These are phyloP conservation scores for Oryctes rhinoceros DNA, from an alignment of 1,140 invertebrate genomes.

Conservation along the genomic window DNA sequence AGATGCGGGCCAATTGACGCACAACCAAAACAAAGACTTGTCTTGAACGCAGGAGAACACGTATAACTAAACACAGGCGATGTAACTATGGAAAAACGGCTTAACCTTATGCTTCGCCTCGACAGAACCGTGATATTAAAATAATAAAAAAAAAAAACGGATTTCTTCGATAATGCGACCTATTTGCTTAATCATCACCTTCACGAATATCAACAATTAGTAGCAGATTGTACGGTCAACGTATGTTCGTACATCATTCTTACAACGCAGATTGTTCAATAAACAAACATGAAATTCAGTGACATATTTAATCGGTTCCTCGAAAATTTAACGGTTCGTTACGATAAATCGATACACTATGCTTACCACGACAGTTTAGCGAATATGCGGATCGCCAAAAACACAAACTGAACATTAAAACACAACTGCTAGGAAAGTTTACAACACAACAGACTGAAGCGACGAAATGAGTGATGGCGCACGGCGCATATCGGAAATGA, in stretches of 20 bases:
- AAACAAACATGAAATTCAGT: constrained; percentile 27
- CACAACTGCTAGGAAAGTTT: constrained; percentile 40
- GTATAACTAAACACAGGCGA: not conserved
- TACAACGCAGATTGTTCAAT: constrained; percentile 36
- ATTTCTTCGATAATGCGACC: constrained; percentile 33
- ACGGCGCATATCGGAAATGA: constrained; percentile 42
- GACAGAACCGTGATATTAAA: not conserved
- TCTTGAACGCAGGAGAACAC: constrained; percentile 30
- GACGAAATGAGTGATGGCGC: constrained; percentile 39
- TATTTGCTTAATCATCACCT: constrained; percentile 36
- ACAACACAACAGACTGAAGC: constrained; percentile 31
- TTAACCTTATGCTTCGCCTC: not conserved
- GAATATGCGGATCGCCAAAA: constrained; percentile 24
- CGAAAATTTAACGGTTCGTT: not conserved
- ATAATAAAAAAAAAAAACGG: constrained; percentile 21
- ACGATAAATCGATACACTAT: constrained; percentile 33
- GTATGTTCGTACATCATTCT: constrained; percentile 22
- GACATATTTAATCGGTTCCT: constrained; percentile 35
- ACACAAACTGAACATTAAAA: constrained; percentile 44
- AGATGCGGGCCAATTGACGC: constrained; percentile 39
- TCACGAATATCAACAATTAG: constrained; percentile 25
- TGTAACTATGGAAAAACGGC: constrained; percentile 15
- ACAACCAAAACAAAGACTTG: constrained; percentile 39
- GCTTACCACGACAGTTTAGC: constrained; percentile 35
- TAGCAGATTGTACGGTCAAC: not conserved